Percentiles rank a stretch among this genome's conserved stretches.
Conservation (phyloP, 2,888 invertebrate species). For the Drosophila longiperda region DNA sequence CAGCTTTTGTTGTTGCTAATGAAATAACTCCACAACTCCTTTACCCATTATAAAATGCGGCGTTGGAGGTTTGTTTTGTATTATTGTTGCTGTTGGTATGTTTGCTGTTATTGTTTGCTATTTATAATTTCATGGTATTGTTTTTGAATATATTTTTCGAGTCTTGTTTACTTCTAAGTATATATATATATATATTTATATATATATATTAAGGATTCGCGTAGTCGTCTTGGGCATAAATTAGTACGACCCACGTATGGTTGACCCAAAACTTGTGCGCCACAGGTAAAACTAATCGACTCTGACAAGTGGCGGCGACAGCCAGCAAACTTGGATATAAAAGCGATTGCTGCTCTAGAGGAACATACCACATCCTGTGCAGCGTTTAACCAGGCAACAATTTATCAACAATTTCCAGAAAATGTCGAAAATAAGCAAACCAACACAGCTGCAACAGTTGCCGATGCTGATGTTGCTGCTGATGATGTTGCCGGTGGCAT, state of each 20-base stretch:
- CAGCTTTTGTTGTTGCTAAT: conserved; percentile 2
- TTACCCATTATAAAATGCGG: not conserved
- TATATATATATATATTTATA: conserved; percentile 8
- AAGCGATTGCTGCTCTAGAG: conserved; percentile 37
- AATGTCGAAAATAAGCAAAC: conserved; percentile 35
- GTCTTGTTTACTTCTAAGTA: conserved; percentile 5
- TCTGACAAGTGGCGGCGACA: conserved; percentile 43
- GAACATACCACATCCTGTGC: conserved; percentile 56
- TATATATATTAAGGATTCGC: no score
- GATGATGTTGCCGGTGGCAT: conserved; percentile 38
- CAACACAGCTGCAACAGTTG: conserved; percentile 16
- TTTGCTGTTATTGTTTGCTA: no score
- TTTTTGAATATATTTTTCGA: not conserved
- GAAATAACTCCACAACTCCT: not conserved
- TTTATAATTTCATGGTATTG: not conserved
- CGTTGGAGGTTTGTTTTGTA: no score
- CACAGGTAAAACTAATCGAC: conserved; percentile 46
- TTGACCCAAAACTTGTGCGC: conserved; percentile 45
- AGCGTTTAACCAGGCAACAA: conserved; percentile 37
- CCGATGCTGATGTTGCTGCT: conserved; percentile 27
- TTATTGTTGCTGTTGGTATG: no score
- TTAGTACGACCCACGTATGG: conserved; percentile 31
- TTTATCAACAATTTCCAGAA: conserved; percentile 18
- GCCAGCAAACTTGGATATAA: conserved; percentile 49
- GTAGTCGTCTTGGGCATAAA: conserved; percentile 22